A percentile compares a stretch with the other conserved stretches of the same genome.
These are phyloP conservation scores for Bos indicus DNA, from an alignment of 2,113 vertebrate genomes.

Conservation along the genomic window DNA sequence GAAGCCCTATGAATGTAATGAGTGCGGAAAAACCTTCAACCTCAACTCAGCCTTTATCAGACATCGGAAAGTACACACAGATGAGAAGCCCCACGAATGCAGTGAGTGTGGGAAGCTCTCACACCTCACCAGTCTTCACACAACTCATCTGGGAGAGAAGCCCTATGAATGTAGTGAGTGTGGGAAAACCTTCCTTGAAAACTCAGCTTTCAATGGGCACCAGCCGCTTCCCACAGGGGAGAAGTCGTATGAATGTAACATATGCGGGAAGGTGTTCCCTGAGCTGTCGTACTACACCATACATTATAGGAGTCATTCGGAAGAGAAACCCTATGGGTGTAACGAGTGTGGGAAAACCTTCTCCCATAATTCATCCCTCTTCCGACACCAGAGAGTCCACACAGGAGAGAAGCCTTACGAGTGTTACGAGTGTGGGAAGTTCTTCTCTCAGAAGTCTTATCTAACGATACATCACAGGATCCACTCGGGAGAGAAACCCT, in stretches of 20 bases:
- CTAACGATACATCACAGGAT: conserved; percentile 71
- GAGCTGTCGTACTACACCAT: conserved; percentile 53
- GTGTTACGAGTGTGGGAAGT: conserved; percentile 71
- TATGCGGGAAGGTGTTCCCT: conserved; percentile 70
- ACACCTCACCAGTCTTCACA: not conserved
- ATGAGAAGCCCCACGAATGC: conserved; percentile 51
- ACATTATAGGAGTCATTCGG: conserved; percentile 70
- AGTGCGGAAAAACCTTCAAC: conserved; percentile 74
- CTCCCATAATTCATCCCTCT: conserved; percentile 70
- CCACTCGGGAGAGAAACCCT: conserved; percentile 76
- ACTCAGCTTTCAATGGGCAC: conserved; percentile 32
- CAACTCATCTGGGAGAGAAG: conserved; percentile 53
- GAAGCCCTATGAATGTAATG: conserved; percentile 71
- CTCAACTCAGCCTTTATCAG: conserved; percentile 73
- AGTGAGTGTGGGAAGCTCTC: conserved; percentile 65
- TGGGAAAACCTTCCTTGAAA: conserved; percentile 53
- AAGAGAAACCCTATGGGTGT: conserved; percentile 75
- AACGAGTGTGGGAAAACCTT: conserved; percentile 74
- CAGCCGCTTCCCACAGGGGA: conserved; percentile 63
- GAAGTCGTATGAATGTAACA: conserved; percentile 68
- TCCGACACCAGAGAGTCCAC: conserved; percentile 72
- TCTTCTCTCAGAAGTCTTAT: conserved; percentile 71
- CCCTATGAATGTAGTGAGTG: conserved; percentile 64
- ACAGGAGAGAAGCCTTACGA: conserved; percentile 73
- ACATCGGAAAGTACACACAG: conserved; percentile 68